Evolutionary conservation across 2,113 vertebrate genomes (phyloP), one percentile per base, ranked within the genome.

Genomic region (Rhinopomastus cyanomelas): DNA sequence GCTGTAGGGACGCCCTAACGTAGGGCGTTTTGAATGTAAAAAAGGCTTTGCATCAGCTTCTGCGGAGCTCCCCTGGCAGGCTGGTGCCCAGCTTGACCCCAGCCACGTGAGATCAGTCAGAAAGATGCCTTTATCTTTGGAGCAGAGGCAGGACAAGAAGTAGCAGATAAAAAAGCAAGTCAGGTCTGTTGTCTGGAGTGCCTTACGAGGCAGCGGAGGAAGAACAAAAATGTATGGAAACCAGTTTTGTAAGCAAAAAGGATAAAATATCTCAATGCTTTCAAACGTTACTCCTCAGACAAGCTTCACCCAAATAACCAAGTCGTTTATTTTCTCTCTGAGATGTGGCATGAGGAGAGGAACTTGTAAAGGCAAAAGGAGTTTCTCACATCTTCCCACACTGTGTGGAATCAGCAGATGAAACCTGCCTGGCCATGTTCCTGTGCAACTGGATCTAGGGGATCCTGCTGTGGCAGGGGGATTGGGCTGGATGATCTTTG

Each of bases 161-260:
- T 61, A 2, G 0, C 0, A 3, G 62, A 88, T 78, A 72, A 73
- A 89, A 94, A 93, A 95, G 81, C 88, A 84, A 82, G 87, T 76
- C 46, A 26, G 81, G 71, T 90, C 81, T 86, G 84, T 80, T 90
- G 77, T 88, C 89, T 95, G 55, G 79, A 84, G 89, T 74, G 53
- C 85, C 76, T 81, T 68, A 67, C 49, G 64, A 89, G 42, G 83
- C 82, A 84, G 91, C 82, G 80, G 77, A 87, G 56, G 79, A 82
- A 53, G 82, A 88, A 87, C 91, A 95, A 77, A 92, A 96, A 82
- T 93, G 34, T 48, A 78, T 0, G 16, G 78, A 76, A 83, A 57
- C 68, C 74, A 23, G 34, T 81, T 90, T 83, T 71, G 61, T 74
- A 77, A 88, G 80, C 80, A 53, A 34, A 67, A 66, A 53, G 37